A percentile compares a stretch with the other conserved stretches of the same genome.
phyloP scores from a whole-genome alignment of 2,113 vertebrate genomes.

The Engystomops pustulosus region DNA sequence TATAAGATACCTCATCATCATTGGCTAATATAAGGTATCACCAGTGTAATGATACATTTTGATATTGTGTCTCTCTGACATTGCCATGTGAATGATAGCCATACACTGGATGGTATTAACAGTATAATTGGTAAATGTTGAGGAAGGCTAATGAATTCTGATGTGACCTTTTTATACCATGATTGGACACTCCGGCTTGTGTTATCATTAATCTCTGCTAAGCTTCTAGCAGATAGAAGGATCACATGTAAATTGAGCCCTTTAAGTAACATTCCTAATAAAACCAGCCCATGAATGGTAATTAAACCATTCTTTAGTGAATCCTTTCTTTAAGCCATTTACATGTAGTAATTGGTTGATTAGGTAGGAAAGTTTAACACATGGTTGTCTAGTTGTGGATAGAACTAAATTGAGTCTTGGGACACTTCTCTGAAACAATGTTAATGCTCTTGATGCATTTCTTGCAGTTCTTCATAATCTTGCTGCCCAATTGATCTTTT shows the following conservation, averaged over 20 bases:
- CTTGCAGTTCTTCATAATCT: too few relatives aligned
- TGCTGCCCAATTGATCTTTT: too few relatives aligned
- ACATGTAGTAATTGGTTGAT: not conserved
- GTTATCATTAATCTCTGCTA: slow-evolving; percentile 8
- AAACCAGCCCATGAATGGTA: not conserved
- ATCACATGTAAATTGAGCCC: slow-evolving; percentile 12
- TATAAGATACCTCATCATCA: not conserved
- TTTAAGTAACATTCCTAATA: not conserved
- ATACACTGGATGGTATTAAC: not conserved
- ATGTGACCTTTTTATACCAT: slow-evolving; percentile 24
- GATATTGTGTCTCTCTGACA: not conserved
- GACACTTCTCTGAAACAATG: too few relatives aligned
- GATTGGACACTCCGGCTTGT: slow-evolving; percentile 6
- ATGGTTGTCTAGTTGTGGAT: too few relatives aligned
- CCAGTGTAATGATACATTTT: not conserved
- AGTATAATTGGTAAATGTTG: not conserved
- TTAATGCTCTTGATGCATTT: too few relatives aligned
- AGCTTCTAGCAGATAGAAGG: not conserved
- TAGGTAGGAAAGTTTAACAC: too few relatives aligned
- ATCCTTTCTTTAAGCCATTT: not conserved
- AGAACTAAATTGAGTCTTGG: too few relatives aligned
- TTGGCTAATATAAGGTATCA: not conserved
- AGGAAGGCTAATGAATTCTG: slow-evolving; percentile 8
- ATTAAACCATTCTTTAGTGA: not conserved
- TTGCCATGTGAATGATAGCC: not conserved